Evolutionary conservation across 2,797 vertebrate species (phyloP).

Genomic region (Lacerta agilis): DNA sequence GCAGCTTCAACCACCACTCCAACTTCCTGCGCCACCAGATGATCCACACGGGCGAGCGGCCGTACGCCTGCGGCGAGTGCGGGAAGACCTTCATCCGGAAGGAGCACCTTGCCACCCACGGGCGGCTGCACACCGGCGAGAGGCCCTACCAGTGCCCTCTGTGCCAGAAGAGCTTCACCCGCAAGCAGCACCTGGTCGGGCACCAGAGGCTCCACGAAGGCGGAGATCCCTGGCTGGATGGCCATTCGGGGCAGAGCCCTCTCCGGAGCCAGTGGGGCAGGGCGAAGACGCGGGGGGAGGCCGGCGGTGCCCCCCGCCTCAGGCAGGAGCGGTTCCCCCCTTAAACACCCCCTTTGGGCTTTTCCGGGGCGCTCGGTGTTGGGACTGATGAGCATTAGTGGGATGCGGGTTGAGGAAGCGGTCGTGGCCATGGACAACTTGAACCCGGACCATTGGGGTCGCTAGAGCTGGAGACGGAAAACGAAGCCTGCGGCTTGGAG

Average conservation of each 20-base stretch:
- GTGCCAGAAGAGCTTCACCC: conserved; percentile 67
- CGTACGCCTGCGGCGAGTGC: conserved; percentile 61
- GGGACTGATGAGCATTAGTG: too few species aligned
- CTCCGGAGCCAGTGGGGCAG: neutral
- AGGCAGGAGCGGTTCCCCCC: neutral
- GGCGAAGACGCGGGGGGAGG: rapidly evolving
- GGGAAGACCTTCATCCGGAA: conserved; percentile 75
- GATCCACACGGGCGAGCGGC: conserved; percentile 74
- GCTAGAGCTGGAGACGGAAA: neutral
- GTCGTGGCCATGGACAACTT: neutral
- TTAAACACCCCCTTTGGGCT: rapidly evolving
- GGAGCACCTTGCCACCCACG: conserved; percentile 74
- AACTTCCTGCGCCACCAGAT: conserved; percentile 75
- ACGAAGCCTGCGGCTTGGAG: neutral
- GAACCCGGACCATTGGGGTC: neutral
- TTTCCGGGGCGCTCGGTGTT: neutral
- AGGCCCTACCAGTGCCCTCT: conserved; percentile 70
- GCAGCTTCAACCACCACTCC: conserved; percentile 74
- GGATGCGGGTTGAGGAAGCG: neutral
- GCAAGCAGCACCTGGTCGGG: conserved; percentile 62
- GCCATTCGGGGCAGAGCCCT: neutral
- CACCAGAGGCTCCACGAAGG: conserved; percentile 67
- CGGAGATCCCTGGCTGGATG: conserved; percentile 9
- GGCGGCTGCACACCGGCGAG: conserved; percentile 72
- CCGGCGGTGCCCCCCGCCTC: rapidly evolving